phyloP scores from a whole-genome alignment of 2,797 vertebrate genomes.

The Otolemur crassicaudatus region DNA sequence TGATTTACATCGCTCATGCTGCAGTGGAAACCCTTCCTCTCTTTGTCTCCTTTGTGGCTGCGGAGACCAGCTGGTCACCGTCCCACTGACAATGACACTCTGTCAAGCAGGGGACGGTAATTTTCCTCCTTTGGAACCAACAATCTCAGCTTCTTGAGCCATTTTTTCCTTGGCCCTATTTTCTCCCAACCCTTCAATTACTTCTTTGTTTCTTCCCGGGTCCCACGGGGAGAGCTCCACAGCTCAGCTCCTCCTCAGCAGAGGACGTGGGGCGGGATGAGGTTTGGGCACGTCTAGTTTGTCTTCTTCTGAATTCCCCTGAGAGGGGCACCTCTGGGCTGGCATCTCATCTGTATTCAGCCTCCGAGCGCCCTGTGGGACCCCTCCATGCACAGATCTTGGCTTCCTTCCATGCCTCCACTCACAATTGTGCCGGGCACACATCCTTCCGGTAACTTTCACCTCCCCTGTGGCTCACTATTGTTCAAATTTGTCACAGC shows the following conservation, averaged over 20 bases:
- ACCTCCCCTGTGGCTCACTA: neutral
- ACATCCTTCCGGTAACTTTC: neutral
- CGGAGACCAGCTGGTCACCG: constrained; percentile 74
- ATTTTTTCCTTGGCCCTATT: constrained; percentile 46
- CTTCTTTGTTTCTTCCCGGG: constrained; percentile 56
- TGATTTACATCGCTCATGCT: neutral
- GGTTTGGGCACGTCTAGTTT: neutral
- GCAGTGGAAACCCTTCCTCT: neutral
- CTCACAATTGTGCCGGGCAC: neutral
- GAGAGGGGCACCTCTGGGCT: neutral
- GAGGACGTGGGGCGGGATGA: neutral
- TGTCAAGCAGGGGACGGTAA: neutral
- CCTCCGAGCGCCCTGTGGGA: neutral
- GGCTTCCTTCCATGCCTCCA: neutral
- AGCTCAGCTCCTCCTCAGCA: constrained; percentile 1
- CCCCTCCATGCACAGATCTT: neutral
- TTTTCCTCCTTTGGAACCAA: constrained; percentile 60
- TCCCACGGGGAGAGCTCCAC: neutral
- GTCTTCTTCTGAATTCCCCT: neutral
- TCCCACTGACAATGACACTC: neutral
- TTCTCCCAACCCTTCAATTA: constrained; percentile 73
- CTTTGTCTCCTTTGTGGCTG: constrained; percentile 58
- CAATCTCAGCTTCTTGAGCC: constrained; percentile 62
- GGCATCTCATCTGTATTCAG: neutral
- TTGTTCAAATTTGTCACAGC: neutral